Base-by-base conservation (phyloP, 2,113 vertebrate genomes). In the Amphiprion percula region DNA sequence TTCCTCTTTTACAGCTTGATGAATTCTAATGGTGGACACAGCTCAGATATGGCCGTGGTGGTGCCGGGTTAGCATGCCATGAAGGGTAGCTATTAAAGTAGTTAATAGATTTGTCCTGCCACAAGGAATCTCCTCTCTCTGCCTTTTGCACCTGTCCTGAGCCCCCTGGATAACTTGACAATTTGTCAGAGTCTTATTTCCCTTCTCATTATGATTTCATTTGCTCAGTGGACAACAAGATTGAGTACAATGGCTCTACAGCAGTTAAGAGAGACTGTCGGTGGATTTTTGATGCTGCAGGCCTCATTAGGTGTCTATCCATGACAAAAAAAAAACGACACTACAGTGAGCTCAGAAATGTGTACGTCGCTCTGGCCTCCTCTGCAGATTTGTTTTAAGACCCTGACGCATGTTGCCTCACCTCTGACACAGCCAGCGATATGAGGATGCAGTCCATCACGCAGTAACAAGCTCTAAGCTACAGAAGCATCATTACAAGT, bases 61-160 rank as follows among this genome's bases (percentile, higher is more conserved):
- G 54, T 19, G 72, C 39, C 30, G 60, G 54, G 65, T 82, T 60
- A 59, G 73, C 68, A 81, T 74, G 68, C 79, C 84, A 79, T 84
- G 86, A 92, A 80, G 84, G 17, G 15, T 64, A 64, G 74, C 73
- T 85, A 73, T 88, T 88, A 74, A 88, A 90, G 83, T 83, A 55
- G 68, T 83, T 84, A 90, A 93, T 85, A 87, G 83, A 86, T 88
- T 89, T 74, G 85, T 91, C 90, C 91, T 88, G 74, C 83, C 80
- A 54, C 83, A 71, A 66, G 41, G 62, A 87, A 17, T 63, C 30
- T 54, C 72, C 53, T 80, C 24, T 54, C 54, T 80, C 49, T 26
- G 46, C 77, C 54, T 12, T 56, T 84, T 84, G 79, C 28, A 80
- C 78, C 90, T 91, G 85, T 91, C 81, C 80, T 54, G 82, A 90